Evolutionary conservation across 2,113 vertebrate genomes (phyloP).

Genomic region (Chroicocephalus ridibundus): DNA sequence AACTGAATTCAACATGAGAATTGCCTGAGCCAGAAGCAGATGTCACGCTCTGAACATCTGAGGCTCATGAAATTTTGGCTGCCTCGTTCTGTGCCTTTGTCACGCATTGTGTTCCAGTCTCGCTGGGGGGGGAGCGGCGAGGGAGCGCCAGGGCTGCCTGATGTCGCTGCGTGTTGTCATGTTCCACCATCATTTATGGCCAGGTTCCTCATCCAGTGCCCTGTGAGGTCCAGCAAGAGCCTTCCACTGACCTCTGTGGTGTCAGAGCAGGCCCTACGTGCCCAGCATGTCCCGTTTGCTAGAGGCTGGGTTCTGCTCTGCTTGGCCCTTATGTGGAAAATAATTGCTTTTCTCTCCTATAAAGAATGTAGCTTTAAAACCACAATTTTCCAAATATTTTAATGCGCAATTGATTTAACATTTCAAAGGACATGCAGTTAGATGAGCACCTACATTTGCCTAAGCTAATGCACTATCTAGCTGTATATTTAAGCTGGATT

Average conservation of each 20-base stretch:
- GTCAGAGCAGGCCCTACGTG: background rate
- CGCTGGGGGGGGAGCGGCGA: rapidly evolving
- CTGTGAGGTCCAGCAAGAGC: background rate
- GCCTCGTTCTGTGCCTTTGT: constrained; percentile 1
- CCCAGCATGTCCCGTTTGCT: background rate
- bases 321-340: background rate
- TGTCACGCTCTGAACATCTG: constrained; percentile 32
- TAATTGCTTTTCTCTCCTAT: background rate
- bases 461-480: background rate
- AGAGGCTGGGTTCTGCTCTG: background rate
- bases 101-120: background rate
- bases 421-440: background rate
- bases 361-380: background rate
- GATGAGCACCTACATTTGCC: background rate
- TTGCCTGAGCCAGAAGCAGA: constrained; percentile 35
- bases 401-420: background rate
- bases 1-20: background rate
- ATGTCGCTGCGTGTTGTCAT: rapidly evolving
- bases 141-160: background rate
- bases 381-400: background rate
- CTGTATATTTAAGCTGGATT: background rate
- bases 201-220: background rate
- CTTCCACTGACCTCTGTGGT: background rate
- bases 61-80: constrained; percentile 33
- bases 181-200: background rate